Evolutionary conservation across 2,797 vertebrate species (phyloP).

Genomic region (Hoplostethus atlanticus): DNA sequence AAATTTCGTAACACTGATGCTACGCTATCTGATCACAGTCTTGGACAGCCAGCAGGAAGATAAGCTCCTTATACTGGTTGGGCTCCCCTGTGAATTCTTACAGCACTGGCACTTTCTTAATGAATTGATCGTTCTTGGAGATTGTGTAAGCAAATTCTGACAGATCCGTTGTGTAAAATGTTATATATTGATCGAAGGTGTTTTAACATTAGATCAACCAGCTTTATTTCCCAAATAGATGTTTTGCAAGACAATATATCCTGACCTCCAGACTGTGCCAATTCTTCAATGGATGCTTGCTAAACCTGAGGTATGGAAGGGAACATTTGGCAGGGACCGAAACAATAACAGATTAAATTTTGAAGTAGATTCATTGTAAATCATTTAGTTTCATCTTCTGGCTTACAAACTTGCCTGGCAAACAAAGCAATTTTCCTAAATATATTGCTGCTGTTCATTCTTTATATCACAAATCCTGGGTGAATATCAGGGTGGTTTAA

Average conservation of each 20-base stretch:
- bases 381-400: not conserved
- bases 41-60: not conserved
- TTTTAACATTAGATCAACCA: constrained; percentile 11
- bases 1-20: not conserved
- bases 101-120: not conserved
- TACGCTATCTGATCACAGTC: not conserved
- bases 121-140: not conserved
- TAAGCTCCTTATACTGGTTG: constrained; percentile 21
- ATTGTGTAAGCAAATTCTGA: not conserved
- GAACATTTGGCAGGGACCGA: constrained; percentile 3
- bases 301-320: not conserved
- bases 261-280: not conserved
- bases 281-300: constrained; percentile 8
- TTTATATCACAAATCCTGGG: constrained; percentile 3
- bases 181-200: constrained; percentile 27
- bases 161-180: constrained; percentile 28
- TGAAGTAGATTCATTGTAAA: not conserved
- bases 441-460: constrained; percentile 4
- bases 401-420: constrained; percentile 16
- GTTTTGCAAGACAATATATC: constrained; percentile 7
- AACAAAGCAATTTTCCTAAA: constrained; percentile 25
- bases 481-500: constrained; percentile 35
- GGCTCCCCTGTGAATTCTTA: constrained; percentile 11
- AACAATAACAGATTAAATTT: not conserved
- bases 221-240: constrained; percentile 5